Evolutionary conservation across 2,113 vertebrate species (phyloP).

Genomic region (Dasyornis broadbenti): DNA sequence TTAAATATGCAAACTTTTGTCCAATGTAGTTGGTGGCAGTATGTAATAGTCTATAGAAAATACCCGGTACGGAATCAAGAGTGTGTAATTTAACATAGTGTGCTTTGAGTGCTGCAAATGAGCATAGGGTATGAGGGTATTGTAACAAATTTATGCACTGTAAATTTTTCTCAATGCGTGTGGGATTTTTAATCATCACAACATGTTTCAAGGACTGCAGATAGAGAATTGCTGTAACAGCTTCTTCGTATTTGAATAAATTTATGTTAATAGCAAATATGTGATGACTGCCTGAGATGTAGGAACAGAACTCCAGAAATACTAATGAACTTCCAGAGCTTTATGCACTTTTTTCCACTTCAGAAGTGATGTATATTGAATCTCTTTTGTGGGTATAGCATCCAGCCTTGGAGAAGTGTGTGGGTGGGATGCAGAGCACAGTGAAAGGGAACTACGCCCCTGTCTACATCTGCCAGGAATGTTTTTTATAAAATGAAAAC

Average conservation of each 20-base stretch:
- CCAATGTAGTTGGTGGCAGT: neutral
- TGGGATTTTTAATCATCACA: constrained; percentile 10
- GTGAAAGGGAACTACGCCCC: neutral
- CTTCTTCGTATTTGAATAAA: constrained; percentile 1
- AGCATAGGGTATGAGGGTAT: neutral
- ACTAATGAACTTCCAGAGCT: neutral
- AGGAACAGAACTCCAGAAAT: constrained; percentile 8
- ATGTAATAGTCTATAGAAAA: neutral
- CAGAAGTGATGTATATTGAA: neutral
- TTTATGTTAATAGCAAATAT: constrained; percentile 10
- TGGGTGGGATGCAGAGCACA: neutral
- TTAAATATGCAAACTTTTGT: neutral
- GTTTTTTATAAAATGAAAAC: neutral
- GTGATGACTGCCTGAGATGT: neutral
- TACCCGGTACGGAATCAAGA: neutral
- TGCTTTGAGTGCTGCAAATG: neutral
- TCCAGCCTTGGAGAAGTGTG: neutral
- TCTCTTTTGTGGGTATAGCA: neutral
- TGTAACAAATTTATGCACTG: neutral
- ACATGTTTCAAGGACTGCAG: neutral
- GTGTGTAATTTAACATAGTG: neutral
- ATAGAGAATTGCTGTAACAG: constrained; percentile 9
- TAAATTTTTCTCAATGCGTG: neutral
- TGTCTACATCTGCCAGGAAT: neutral
- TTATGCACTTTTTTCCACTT: neutral